Evolutionary conservation across 2,797 vertebrate species (phyloP).

Genomic region (Chelidonichthys spinosus): DNA sequence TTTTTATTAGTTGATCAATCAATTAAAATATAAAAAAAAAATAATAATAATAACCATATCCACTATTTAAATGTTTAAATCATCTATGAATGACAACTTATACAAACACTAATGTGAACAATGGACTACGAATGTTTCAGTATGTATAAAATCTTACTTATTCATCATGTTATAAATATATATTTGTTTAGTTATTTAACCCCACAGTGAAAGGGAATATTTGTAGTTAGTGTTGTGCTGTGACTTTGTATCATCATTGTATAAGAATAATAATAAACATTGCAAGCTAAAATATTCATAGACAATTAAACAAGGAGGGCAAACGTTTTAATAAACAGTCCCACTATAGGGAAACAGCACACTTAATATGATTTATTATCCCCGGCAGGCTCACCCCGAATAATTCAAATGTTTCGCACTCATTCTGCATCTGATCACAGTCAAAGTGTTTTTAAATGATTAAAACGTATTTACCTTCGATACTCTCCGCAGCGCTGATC

Average conservation of each 20-base stretch:
- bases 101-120: neutral
- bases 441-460: neutral
- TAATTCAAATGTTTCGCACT: neutral
- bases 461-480: constrained; percentile 68
- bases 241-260: neutral
- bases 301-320: neutral
- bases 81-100: too few relatives aligned
- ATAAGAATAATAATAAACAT: neutral
- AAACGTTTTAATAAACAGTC: neutral
- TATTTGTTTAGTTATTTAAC: neutral
- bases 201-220: too few relatives aligned
- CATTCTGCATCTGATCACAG: neutral
- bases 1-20: neutral
- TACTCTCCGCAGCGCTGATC: constrained; percentile 47
- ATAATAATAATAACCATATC: neutral
- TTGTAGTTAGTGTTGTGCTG: neutral
- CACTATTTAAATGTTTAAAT: neutral
- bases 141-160: neutral
- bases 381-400: neutral
- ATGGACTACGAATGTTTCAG: neutral
- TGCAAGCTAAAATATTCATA: neutral
- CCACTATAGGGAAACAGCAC: neutral
- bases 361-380: neutral
- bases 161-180: neutral
- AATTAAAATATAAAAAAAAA: neutral